Percentiles rank a stretch among this genome's conserved stretches.
Evolutionary conservation across 2,113 vertebrate species (phyloP).

Genomic region (Ardeotis arabs): DNA sequence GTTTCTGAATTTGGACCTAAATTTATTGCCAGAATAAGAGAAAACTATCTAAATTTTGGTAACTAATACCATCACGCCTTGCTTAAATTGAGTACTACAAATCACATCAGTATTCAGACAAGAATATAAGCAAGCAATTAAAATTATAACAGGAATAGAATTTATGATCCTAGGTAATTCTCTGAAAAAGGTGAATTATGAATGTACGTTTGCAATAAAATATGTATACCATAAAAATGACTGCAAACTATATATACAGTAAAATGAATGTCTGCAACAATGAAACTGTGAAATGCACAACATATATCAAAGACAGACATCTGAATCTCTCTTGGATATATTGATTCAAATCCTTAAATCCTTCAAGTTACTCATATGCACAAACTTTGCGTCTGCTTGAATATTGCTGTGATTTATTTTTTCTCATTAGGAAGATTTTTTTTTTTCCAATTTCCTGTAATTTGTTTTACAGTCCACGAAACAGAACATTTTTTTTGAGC

Average conservation of each 20-base stretch:
- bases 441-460: not conserved
- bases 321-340: not conserved
- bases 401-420: not conserved
- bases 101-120: not conserved
- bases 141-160: not conserved
- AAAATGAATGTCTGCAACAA: not conserved
- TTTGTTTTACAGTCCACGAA: not conserved
- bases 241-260: not conserved
- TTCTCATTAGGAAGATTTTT: not conserved
- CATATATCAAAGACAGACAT: not conserved
- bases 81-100: not conserved
- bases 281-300: not conserved
- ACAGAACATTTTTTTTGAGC: not conserved
- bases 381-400: not conserved
- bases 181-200: not conserved
- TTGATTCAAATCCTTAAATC: not conserved
- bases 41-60: not conserved
- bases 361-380: not conserved
- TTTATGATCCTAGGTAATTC: not conserved
- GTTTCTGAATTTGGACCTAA: not conserved
- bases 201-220: not conserved
- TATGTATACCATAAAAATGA: not conserved
- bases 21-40: not conserved
- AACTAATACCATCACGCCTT: not conserved
- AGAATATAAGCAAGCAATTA: not conserved